Percentiles rank a stretch among this genome's conserved stretches.
phyloP scores from a whole-genome alignment of 2,113 vertebrate genomes.

The Phoenicopterus ruber region DNA sequence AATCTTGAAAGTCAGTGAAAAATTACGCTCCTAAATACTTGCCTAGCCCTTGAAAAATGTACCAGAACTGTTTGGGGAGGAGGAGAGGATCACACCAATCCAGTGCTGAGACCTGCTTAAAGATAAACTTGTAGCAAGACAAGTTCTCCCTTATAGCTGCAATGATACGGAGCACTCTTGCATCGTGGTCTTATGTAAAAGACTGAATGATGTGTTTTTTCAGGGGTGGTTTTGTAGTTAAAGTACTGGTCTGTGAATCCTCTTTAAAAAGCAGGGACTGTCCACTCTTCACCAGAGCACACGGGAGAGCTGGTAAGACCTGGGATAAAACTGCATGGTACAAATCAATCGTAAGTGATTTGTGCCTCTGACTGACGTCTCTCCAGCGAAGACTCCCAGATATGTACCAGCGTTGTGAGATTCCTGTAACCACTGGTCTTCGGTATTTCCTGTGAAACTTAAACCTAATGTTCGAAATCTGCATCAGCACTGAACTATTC shows the following conservation, averaged over 20 bases:
- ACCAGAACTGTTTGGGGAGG: background rate
- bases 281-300: background rate
- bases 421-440: slow-evolving; percentile 23
- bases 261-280: background rate
- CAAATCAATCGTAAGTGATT: background rate
- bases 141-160: background rate
- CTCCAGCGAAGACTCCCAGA: background rate
- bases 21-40: background rate
- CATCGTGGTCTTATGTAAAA: background rate
- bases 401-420: background rate
- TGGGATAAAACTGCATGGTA: background rate
- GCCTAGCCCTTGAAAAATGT: background rate
- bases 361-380: background rate
- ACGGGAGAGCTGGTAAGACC: background rate
- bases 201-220: background rate
- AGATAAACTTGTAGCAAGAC: background rate
- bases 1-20: background rate
- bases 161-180: background rate
- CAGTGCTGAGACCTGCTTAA: background rate
- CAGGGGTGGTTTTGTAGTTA: background rate
- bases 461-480: slow-evolving; percentile 55
- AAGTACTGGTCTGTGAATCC: background rate
- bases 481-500: background rate
- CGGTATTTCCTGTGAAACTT: slow-evolving; percentile 53
- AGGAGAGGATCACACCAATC: background rate